Conservation (phyloP, 2,113 vertebrate species). For the Enhydra lutris region DNA sequence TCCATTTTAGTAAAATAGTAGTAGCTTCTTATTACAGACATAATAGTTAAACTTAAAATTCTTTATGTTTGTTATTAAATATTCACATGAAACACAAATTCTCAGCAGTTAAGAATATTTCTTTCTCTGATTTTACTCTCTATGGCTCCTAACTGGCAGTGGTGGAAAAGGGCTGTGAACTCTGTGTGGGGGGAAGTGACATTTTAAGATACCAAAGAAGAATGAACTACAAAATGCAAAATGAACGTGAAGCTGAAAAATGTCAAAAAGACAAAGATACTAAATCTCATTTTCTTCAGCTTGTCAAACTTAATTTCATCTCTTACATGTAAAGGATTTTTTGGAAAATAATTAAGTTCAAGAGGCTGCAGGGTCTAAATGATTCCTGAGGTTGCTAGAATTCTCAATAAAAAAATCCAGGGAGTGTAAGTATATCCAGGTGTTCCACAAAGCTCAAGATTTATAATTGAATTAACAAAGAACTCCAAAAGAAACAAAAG, state of each 20-base stretch:
- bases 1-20: not conserved
- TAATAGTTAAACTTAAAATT: not conserved
- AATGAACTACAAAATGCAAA: conserved; percentile 3
- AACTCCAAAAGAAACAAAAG: not conserved
- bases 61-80: not conserved
- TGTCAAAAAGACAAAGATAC: conserved; percentile 45
- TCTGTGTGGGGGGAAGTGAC: not conserved
- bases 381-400: not conserved
- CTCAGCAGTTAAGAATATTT: not conserved
- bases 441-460: not conserved
- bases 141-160: not conserved
- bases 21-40: not conserved
- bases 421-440: not conserved
- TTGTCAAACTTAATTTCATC: conserved; percentile 61
- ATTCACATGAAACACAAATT: not conserved
- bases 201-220: not conserved
- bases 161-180: not conserved
- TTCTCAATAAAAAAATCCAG: not conserved
- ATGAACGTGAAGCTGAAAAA: conserved; percentile 21
- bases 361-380: not conserved
- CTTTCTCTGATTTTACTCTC: not conserved
- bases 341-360: conserved; percentile 46
- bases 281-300: conserved; percentile 13
- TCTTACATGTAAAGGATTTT: not conserved
- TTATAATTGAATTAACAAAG: not conserved